phyloP scores from a whole-genome alignment of 2,113 vertebrate genomes.

The Colossoma macropomum region DNA sequence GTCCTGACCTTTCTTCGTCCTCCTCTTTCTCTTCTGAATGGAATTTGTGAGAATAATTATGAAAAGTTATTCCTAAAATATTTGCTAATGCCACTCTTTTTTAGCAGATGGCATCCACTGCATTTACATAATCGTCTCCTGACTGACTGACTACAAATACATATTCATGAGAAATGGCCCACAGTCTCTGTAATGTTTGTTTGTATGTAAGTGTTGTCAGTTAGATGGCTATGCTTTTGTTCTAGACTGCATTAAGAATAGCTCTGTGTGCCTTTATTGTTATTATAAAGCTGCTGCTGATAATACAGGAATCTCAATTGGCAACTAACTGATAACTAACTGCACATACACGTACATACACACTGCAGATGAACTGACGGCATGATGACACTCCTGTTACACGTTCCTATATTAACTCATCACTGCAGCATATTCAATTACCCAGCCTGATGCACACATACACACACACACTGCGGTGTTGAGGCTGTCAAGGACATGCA shows the following conservation, averaged over 20 bases:
- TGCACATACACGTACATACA: neutral
- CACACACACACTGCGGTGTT: neutral
- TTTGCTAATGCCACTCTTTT: neutral
- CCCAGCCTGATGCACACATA: neutral
- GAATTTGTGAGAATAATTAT: neutral
- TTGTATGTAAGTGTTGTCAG: neutral
- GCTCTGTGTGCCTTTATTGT: neutral
- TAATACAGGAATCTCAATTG: no score
- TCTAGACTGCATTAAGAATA: neutral
- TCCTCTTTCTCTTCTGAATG: neutral
- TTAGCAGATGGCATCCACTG: neutral
- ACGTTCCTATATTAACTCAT: neutral
- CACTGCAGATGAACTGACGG: neutral
- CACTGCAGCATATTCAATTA: neutral
- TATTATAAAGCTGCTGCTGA: neutral
- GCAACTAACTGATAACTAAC: no score
- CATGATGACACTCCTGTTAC: neutral
- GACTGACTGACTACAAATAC: neutral
- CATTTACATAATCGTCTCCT: conserved; percentile 26
- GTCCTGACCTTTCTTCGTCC: neutral
- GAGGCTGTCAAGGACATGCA: neutral
- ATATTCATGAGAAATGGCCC: conserved; percentile 15
- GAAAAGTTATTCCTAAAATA: neutral
- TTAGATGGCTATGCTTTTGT: neutral
- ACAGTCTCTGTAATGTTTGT: neutral